Evolutionary conservation across 2,888 invertebrate genomes (phyloP).

Genomic region (Petrophora chlorosata): DNA sequence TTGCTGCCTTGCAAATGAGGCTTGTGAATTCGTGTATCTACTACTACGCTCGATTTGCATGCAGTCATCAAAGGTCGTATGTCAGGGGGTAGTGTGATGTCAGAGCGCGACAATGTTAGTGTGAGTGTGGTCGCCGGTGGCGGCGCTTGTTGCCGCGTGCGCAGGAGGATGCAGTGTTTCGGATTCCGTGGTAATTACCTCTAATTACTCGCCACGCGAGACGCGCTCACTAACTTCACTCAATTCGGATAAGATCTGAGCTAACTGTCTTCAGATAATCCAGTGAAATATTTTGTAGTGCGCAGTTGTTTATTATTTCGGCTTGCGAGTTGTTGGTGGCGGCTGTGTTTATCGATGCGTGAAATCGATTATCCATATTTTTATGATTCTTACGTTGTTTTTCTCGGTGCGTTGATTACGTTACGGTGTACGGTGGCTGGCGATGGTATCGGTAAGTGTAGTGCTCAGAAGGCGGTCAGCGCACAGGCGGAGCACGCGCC

Average conservation of each 20-base stretch:
- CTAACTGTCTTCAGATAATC: neutral
- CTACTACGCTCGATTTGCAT: slow-evolving; percentile 39
- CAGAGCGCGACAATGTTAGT: slow-evolving; percentile 71
- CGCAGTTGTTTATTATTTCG: slow-evolving; percentile 15
- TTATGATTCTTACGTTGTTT: slow-evolving; percentile 45
- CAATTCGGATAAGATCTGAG: slow-evolving; percentile 6
- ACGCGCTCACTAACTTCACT: too few relatives aligned
- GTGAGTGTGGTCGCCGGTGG: slow-evolving; percentile 59
- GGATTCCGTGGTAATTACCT: slow-evolving; percentile 72
- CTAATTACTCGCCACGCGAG: slow-evolving; percentile 38
- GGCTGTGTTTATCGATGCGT: slow-evolving; percentile 40
- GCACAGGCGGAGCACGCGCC: slow-evolving; percentile 54
- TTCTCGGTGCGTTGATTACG: slow-evolving; percentile 36
- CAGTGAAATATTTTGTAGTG: slow-evolving; percentile 5
- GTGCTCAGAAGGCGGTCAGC: slow-evolving; percentile 45
- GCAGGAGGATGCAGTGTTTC: slow-evolving; percentile 78
- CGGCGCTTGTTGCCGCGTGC: slow-evolving; percentile 75
- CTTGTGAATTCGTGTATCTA: slow-evolving; percentile 30
- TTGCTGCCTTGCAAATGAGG: slow-evolving; percentile 47
- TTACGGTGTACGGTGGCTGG: slow-evolving; percentile 39
- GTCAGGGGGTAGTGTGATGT: slow-evolving; percentile 68
- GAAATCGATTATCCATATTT: slow-evolving; percentile 52
- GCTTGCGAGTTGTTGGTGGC: too few relatives aligned
- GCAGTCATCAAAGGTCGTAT: slow-evolving; percentile 56
- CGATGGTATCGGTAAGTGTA: slow-evolving; percentile 26